Evolutionary conservation across 2,797 vertebrate species (phyloP).

Genomic region (Thaleichthys pacificus): DNA sequence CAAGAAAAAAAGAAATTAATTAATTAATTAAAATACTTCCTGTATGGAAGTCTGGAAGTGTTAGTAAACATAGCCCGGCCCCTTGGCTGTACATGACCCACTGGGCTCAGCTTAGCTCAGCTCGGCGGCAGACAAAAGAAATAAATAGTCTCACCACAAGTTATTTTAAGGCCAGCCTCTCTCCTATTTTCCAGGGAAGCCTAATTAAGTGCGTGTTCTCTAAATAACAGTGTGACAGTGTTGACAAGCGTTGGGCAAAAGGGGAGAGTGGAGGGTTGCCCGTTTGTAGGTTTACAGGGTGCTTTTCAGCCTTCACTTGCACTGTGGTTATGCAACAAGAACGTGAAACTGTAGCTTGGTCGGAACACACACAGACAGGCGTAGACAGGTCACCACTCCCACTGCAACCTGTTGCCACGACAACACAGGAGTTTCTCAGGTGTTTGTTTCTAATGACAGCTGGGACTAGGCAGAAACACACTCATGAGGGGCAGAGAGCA

Average conservation of each 20-base stretch:
- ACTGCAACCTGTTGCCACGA: background rate
- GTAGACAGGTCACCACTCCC: background rate
- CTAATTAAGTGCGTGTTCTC: conserved; percentile 39
- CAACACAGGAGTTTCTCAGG: background rate
- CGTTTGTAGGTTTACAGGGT: background rate
- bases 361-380: background rate
- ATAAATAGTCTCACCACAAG: conserved; percentile 3
- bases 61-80: background rate
- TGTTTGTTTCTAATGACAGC: background rate
- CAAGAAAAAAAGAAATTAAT: background rate
- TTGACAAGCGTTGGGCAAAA: conserved; percentile 33
- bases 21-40: background rate
- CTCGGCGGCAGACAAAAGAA: background rate
- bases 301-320: too few species aligned
- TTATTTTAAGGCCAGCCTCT: conserved; percentile 21
- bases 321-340: background rate
- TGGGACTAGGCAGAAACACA: background rate
- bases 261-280: background rate
- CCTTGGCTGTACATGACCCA: background rate
- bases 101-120: background rate
- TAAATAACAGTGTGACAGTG: conserved; percentile 37
- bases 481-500: background rate
- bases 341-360: background rate
- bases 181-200: conserved; percentile 27
- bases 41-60: background rate